Base-by-base conservation (phyloP, 2,888 invertebrate species). In the Eupithecia centaureata region DNA sequence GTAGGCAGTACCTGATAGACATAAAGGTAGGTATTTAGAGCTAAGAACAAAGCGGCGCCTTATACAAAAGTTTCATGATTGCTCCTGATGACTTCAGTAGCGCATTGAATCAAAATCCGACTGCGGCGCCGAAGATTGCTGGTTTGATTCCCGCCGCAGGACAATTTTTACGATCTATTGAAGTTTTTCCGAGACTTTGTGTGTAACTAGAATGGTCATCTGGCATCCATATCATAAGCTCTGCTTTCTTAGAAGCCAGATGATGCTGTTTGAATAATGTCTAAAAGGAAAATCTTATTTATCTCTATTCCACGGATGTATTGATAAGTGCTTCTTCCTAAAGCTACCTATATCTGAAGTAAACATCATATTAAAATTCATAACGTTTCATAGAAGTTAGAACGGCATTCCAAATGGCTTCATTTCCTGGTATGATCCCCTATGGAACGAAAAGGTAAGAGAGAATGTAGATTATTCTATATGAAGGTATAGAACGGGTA, bases 341-440 rank as follows among this genome's bases (percentile, higher is more conserved):
- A 15, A 35, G 0, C 3, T 33, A 33, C 2, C 12, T 35, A 42
- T n/a, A 38, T 47, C 42, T 18, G 42, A 18, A 47, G 18, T 22
- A 12, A 47, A 47, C 22, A 47, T n/a, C 27, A 54, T 30, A 54
- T 54, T 54, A 30, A 54, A 54, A 28, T 56, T 56, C 27, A 56
- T 56, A 30, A 18, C 15, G 54, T 56, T 56, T 10, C 3, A 15
- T 28, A 30, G 30, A 28, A 15, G n/a, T 28, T 28, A 28, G n/a
- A 30, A 56, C n/a, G 27, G 15, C 28, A n/a, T 52, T 56, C 54
- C 8, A 56, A 54, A 56, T 28, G 30, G 54, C 54, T 56, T 56
- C 54, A 30, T 56, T 56, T 56, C 54, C 54, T n/a, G 28, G n/a
- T 28, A 56, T 28, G n/a, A 28, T 28, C 28, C 54, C 54, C 54